These are phyloP conservation scores for Mustela erminea DNA, from an alignment of 2,797 vertebrate genomes.

Conservation along the genomic window DNA sequence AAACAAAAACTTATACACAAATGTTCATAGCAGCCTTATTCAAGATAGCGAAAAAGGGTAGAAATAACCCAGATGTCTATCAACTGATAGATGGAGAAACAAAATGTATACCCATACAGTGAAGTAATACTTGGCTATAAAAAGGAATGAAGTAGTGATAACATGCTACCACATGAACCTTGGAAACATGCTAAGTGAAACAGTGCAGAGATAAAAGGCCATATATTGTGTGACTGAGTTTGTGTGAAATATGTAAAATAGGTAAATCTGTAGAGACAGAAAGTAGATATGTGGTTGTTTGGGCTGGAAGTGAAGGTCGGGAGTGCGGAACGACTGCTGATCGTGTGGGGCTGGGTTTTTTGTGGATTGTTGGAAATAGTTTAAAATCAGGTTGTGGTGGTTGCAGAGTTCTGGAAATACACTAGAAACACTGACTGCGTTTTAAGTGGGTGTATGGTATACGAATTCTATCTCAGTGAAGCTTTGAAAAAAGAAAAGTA, in stretches of 20 bases:
- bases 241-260: not conserved
- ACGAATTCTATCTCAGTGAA: not conserved
- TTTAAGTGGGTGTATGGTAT: not conserved
- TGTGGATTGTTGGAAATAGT: not conserved
- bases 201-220: not conserved
- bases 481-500: not conserved
- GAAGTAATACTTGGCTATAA: not conserved
- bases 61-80: not conserved
- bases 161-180: not conserved
- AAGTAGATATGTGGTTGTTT: not conserved
- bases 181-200: not conserved
- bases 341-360: not conserved
- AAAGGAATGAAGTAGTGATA: not conserved
- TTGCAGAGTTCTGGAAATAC: not conserved
- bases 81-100: not conserved
- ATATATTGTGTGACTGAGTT: not conserved
- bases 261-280: not conserved
- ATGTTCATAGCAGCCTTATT: not conserved
- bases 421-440: not conserved
- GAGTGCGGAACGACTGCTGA: not conserved
- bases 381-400: not conserved
- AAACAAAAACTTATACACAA: not conserved
- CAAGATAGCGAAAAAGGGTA: not conserved
- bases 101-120: not conserved
- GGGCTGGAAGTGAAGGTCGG: not conserved